These are phyloP conservation scores for Corvus moneduloides DNA, from an alignment of 2,113 vertebrate species.

Conservation along the genomic window DNA sequence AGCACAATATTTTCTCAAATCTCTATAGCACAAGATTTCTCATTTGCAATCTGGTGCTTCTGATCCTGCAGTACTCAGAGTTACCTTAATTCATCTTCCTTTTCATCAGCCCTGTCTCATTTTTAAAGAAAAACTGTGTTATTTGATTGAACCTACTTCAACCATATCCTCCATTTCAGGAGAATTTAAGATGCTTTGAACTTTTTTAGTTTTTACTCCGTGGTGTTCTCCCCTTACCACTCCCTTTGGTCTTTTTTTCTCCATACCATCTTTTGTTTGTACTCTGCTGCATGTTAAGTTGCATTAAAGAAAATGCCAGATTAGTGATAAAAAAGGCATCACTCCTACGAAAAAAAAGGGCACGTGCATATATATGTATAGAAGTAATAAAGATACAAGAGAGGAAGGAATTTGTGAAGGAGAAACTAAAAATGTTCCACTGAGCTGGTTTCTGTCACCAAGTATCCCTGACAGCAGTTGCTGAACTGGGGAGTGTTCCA, in stretches of 20 bases:
- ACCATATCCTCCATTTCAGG: not conserved
- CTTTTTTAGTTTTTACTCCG: not conserved
- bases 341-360: not conserved
- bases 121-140: not conserved
- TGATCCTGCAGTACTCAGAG: not conserved
- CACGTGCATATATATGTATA: not conserved
- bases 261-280: not conserved
- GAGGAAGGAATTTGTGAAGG: not conserved
- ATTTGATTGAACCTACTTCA: not conserved
- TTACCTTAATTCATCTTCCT: constrained; percentile 21
- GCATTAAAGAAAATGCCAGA: not conserved
- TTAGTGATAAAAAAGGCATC: not conserved
- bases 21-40: not conserved
- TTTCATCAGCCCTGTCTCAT: not conserved
- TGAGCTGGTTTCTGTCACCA: not conserved
- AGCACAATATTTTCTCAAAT: not conserved
- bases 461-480: not conserved
- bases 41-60: constrained; percentile 25
- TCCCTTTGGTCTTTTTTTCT: not conserved
- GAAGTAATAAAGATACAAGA: not conserved
- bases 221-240: not conserved
- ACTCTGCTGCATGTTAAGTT: not conserved
- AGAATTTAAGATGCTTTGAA: constrained; percentile 5
- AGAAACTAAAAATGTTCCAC: not conserved
- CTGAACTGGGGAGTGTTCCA: not conserved